Conservation (phyloP, 23 tunicate species). For the Trididemnum clinides region DNA sequence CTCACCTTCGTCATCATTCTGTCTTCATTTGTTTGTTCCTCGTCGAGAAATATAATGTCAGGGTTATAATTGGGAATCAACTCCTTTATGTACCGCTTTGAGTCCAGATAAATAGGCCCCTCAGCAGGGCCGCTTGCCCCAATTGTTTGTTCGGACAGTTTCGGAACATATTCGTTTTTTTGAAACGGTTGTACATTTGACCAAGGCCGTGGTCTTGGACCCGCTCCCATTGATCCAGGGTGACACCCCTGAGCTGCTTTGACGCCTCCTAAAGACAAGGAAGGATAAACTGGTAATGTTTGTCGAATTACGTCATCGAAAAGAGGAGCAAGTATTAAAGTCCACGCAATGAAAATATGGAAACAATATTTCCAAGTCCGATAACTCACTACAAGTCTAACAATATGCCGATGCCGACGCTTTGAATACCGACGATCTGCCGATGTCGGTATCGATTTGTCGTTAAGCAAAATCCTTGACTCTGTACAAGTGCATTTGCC, state of each 20-base stretch:
- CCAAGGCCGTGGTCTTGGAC: constrained; percentile 25
- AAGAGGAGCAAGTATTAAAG: constrained; percentile 24
- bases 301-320: not conserved
- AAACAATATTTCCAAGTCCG: not conserved
- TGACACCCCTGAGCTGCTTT: constrained; percentile 29
- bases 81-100: constrained; percentile 18
- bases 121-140: constrained; percentile 86
- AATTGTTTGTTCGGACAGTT: constrained; percentile 77
- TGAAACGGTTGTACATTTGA: constrained; percentile 41
- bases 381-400: no score
- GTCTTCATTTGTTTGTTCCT: constrained; percentile 64
- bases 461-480: no score
- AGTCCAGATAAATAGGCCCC: constrained; percentile 18
- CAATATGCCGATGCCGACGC: no score
- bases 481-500: no score
- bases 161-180: constrained; percentile 57
- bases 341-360: constrained; percentile 7
- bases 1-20: constrained; percentile 63
- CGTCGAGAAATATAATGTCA: constrained; percentile 57
- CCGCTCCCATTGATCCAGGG: constrained; percentile 10
- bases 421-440: no score
- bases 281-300: not conserved
- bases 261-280: constrained; percentile 20
- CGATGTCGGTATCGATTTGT: no score
- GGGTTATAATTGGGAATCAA: constrained; percentile 55